These are phyloP conservation scores for Anomalospiza imberbis DNA, from an alignment of 2,797 vertebrate genomes.

Conservation along the genomic window DNA sequence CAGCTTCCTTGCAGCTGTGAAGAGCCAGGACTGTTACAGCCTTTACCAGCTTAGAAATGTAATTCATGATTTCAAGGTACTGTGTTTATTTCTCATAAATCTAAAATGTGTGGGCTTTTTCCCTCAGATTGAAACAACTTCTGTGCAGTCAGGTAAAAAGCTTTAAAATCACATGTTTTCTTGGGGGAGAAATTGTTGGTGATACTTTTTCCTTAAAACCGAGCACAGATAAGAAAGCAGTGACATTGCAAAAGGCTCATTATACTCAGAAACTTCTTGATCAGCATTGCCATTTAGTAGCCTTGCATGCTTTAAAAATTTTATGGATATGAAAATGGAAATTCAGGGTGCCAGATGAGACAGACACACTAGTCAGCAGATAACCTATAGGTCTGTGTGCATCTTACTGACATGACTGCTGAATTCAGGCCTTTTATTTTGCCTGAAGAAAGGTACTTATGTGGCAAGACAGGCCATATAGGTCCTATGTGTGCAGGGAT, in stretches of 20 bases:
- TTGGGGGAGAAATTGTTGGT: not conserved
- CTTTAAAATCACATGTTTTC: not conserved
- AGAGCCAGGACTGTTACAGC: slow-evolving; percentile 70
- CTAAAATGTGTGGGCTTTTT: not conserved
- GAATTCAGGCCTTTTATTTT: not conserved
- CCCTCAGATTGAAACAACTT: not conserved
- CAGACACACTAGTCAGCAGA: not conserved
- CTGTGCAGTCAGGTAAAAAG: not conserved
- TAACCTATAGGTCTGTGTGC: not conserved
- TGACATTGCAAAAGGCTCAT: not conserved
- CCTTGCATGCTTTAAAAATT: not conserved
- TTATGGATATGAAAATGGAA: not conserved
- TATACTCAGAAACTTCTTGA: not conserved
- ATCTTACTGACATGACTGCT: not conserved
- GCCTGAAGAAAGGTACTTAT: not conserved
- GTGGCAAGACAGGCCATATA: not conserved
- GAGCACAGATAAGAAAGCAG: not conserved
- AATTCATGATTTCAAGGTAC: slow-evolving; percentile 83
- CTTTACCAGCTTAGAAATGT: slow-evolving; percentile 76
- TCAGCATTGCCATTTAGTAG: not conserved
- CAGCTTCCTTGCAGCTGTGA: slow-evolving; percentile 58
- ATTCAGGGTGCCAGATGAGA: not conserved
- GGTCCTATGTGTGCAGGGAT: not conserved
- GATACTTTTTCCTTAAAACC: not conserved
- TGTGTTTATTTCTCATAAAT: not conserved